Evolutionary conservation across 1,140 invertebrate genomes (phyloP), one percentile per base, ranked within the genome.

Genomic region (Spodoptera litura): DNA sequence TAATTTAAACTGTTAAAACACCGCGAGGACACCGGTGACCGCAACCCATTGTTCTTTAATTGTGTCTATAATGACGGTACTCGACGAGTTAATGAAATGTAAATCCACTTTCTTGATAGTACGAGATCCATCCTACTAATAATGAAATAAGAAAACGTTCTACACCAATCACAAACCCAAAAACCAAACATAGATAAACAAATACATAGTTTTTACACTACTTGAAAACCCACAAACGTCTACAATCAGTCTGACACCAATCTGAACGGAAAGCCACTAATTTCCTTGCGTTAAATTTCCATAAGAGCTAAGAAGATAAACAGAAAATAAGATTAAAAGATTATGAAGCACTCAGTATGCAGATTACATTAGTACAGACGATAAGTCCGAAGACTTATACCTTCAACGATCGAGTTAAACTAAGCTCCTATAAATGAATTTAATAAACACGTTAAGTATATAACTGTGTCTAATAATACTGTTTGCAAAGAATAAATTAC

Each of bases 261-360:
- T n/a, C 52, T 55, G 15, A 55, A 55, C 15, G 12, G 4, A n/a
- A 55, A n/a, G n/a, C n/a, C 38, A 9, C 10, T 15, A 49, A 64
- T 61, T 61, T 35, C 31, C 11, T 61, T 35, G 13, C 10, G 44
- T 66, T 66, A 66, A 44, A 66, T 49, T 66, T 66, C 10, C 44
- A 20, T 25, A 49, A 2, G n/a, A 20, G 20, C 44, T 64, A 25
- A 66, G 25, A 12, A 64, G n/a, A 66, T 44, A 66, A 51, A 38
- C 15, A 70, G 66, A 31, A 70, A 66, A 68, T 20, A 52, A 27
- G 51, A 70, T 70, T 70, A 70, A 6, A 3, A 13, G 11, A 53
- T 53, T 53, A 70, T 13, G 66, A 70, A 70, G 66, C 66, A 53
- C 66, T 53, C 66, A 70, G n/a, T 70, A 70, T 70, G 66, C 66